These are phyloP conservation scores for Passer montanus DNA, from an alignment of 2,113 vertebrate genomes.

Conservation along the genomic window DNA sequence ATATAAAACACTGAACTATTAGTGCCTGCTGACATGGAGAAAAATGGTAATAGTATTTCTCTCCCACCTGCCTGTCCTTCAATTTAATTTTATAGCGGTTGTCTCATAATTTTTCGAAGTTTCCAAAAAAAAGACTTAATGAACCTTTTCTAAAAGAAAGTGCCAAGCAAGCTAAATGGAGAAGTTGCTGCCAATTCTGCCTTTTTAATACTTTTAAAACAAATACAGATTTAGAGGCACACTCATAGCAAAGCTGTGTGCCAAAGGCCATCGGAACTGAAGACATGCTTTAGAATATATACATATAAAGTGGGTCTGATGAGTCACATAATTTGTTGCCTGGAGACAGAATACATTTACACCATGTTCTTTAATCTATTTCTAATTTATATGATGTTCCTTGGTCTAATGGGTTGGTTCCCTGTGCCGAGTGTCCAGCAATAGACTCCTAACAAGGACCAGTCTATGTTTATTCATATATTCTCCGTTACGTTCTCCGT, in stretches of 20 bases:
- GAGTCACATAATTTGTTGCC: conserved; percentile 10
- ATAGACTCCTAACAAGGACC: not conserved
- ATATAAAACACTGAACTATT: not conserved
- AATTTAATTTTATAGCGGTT: not conserved
- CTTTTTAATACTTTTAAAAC: conserved; percentile 43
- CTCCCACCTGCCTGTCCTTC: conserved; percentile 53
- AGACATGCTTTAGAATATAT: not conserved
- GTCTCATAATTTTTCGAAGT: conserved; percentile 20
- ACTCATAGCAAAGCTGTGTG: not conserved
- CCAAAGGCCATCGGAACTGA: conserved; percentile 20
- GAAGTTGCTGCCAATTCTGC: not conserved
- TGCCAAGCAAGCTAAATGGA: conserved; percentile 16
- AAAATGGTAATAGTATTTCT: conserved; percentile 30
- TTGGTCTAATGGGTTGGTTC: not conserved
- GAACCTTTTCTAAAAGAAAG: conserved; percentile 22
- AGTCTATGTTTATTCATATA: not conserved
- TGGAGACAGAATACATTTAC: conserved; percentile 5
- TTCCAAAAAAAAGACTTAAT: conserved; percentile 44
- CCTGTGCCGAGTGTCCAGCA: not conserved
- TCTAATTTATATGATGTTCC: conserved; percentile 32
- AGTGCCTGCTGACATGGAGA: conserved; percentile 45
- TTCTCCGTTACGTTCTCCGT: not conserved
- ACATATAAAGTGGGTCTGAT: not conserved
- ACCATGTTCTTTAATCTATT: conserved; percentile 17
- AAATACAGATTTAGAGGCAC: conserved; percentile 25